A percentile compares a stretch with the other conserved stretches of the same genome.
These are phyloP conservation scores for Parnassius mnemosyne DNA, from an alignment of 2,888 invertebrate species.

Conservation along the genomic window DNA sequence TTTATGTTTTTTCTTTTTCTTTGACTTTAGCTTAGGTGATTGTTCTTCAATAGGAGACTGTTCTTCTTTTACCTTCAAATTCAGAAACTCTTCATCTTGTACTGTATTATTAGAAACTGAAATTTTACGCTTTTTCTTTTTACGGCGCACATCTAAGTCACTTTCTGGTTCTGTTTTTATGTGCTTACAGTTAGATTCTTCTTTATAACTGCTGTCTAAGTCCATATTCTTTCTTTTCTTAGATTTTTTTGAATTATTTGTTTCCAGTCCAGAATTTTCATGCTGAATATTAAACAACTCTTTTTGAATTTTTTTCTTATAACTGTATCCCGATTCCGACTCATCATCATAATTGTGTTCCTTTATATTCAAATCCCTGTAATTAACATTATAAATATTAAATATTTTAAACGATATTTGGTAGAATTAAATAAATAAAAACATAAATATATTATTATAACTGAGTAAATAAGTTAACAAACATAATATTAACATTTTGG, in stretches of 20 bases:
- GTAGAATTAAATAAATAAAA: not conserved
- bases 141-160: constrained; percentile 41
- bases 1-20: constrained; percentile 36
- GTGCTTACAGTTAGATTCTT: constrained; percentile 33
- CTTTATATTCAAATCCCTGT: constrained; percentile 13
- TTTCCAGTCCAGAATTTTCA: constrained; percentile 23
- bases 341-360: constrained; percentile 28
- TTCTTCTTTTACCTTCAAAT: constrained; percentile 51
- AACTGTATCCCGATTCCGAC: constrained; percentile 30
- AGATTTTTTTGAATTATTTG: constrained; percentile 29
- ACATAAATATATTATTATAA: not conserved
- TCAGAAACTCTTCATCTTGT: constrained; percentile 44
- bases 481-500: constrained; percentile 36
- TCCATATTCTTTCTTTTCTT: constrained; percentile 33
- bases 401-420: not conserved
- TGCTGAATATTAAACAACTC: constrained; percentile 29
- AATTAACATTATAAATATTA: constrained; percentile 11
- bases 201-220: constrained; percentile 12
- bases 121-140: constrained; percentile 32
- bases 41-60: constrained; percentile 31
- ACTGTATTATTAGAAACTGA: constrained; percentile 17
- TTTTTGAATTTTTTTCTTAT: constrained; percentile 35
- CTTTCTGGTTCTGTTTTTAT: constrained; percentile 50
- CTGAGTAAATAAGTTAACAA: not conserved
- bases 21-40: constrained; percentile 28